Base-by-base conservation (phyloP, 2,888 invertebrate genomes). In the Drosophila subquinaria region DNA sequence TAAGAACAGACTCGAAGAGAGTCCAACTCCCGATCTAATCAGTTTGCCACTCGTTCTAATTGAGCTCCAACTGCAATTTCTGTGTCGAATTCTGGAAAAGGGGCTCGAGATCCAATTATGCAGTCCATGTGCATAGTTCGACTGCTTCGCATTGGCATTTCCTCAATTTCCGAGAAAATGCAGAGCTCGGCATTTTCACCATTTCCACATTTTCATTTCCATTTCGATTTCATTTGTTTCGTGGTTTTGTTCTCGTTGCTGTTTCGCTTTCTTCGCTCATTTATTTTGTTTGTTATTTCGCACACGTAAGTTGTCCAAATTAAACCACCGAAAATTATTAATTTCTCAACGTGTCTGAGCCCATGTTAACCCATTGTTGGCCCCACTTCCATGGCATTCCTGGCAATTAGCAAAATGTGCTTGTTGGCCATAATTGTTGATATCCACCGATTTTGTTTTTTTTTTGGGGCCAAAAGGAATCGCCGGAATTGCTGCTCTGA, bases 331-430 rank as follows among this genome's bases (percentile, higher is more conserved):
- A 55, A 79, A 87, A 83, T 84, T 83, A 83, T 87, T 87, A 83
- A 83, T 87, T 73, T 79, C 70, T 11, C 57, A 47, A 68, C 82
- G 80, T 80, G 80, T 79, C 53, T 55, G 38, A 13, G 23, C 15
- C 23, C 47, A 45, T 13, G 68, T 74, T 74, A 74, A 74, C 64
- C 76, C 73, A 57, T 63, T 60, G 76, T 70, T 77, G 51, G 9
- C 55, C 65, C 33, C 5, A n/a, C 3, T 23, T 53, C 15, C 35
- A 47, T 17, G 51, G 36, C 33, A 45, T 43, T 23, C 10, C 57
- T 66, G 69, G 79, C 81, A 83, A 86, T 86, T 83, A 86, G 83
- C 66, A 69, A 81, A 85, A 82, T 82, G 73, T 81, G 79, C 82
- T 85, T 82, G 82, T 81, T 79, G 79, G 74, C 78, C 81, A 81